These are phyloP conservation scores for Pecten maximus DNA, from an alignment of 2,888 invertebrate genomes.

Conservation along the genomic window DNA sequence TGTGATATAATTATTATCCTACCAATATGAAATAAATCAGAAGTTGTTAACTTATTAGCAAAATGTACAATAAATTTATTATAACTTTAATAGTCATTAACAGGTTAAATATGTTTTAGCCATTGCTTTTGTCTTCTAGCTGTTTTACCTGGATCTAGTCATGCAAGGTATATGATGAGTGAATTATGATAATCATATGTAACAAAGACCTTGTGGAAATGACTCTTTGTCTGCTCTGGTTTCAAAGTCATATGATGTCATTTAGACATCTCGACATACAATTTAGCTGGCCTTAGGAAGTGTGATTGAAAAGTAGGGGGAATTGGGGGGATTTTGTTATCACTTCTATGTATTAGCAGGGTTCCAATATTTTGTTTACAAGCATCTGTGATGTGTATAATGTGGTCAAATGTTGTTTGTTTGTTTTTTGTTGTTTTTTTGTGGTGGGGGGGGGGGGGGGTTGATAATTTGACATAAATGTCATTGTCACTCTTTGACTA, in stretches of 20 bases:
- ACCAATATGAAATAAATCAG: background rate
- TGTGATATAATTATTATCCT: background rate
- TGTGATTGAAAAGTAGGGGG: too few relatives aligned
- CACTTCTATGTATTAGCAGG: too few relatives aligned
- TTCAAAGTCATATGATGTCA: conserved; percentile 10
- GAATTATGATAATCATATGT: background rate
- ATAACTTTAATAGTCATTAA: background rate
- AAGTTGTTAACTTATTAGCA: background rate
- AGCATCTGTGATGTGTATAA: too few relatives aligned
- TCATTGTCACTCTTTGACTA: too few relatives aligned
- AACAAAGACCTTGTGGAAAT: conserved; percentile 23
- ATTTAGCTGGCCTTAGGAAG: too few relatives aligned
- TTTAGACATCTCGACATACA: background rate
- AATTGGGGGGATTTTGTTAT: too few relatives aligned
- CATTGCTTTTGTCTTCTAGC: background rate
- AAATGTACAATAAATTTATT: background rate
- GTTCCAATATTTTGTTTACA: too few relatives aligned
- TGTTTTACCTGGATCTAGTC: background rate
- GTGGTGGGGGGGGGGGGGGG: too few relatives aligned
- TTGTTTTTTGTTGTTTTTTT: too few relatives aligned
- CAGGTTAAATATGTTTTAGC: background rate
- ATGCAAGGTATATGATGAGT: background rate
- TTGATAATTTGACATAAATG: too few relatives aligned
- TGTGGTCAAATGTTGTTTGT: too few relatives aligned
- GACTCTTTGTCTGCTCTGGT: conserved; percentile 25